Evolutionary conservation across 2,113 vertebrate genomes (phyloP).

Genomic region (Anthoscopus minutus): DNA sequence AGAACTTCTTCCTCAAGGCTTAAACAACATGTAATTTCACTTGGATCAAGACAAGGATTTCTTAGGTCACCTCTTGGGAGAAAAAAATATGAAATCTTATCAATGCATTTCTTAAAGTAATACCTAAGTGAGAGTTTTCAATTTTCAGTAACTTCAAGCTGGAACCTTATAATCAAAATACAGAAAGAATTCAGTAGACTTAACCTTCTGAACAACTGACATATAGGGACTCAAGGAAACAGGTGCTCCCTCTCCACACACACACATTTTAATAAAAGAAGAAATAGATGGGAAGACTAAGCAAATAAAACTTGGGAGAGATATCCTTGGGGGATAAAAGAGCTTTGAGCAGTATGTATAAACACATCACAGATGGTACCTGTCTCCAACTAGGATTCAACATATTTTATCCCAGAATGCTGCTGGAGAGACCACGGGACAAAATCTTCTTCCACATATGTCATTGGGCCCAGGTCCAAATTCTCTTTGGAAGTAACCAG

Average conservation of each 20-base stretch:
- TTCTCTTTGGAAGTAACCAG: conserved; percentile 17
- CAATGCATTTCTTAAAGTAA: neutral
- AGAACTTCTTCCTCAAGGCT: neutral
- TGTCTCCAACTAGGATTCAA: conserved; percentile 25
- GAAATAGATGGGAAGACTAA: neutral
- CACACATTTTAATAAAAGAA: conserved; percentile 4
- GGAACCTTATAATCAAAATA: neutral
- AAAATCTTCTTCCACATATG: conserved; percentile 38
- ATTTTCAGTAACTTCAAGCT: neutral
- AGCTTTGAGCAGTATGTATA: conserved; percentile 12
- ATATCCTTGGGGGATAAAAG: neutral
- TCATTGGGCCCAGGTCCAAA: conserved; percentile 26
- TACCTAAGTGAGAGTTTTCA: neutral
- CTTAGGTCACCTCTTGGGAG: neutral
- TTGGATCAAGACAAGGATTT: neutral
- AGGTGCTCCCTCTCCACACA: neutral
- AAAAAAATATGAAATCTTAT: neutral
- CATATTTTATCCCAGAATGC: conserved; percentile 17
- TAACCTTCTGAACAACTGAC: conserved; percentile 5
- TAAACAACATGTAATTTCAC: neutral
- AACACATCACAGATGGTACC: conserved; percentile 49
- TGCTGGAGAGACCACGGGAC: neutral
- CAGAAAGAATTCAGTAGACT: neutral
- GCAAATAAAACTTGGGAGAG: conserved; percentile 6
- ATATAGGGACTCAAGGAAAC: neutral